Evolutionary conservation across 2,888 invertebrate species (phyloP).

Genomic region (Erpobdella octoculata): DNA sequence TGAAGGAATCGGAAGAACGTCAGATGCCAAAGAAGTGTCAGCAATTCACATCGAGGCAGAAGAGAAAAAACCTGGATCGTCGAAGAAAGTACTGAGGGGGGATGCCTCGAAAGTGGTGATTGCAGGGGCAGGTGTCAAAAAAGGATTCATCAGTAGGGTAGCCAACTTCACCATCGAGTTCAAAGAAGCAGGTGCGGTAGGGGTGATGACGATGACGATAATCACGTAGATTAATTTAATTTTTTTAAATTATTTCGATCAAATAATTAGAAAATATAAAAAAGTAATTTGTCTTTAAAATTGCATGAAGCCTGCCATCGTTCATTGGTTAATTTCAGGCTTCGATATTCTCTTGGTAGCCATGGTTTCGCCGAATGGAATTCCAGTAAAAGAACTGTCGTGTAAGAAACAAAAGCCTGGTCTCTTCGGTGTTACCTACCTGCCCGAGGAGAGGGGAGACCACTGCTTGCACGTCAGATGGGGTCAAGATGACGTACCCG

Average conservation of each 20-base stretch:
- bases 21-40: constrained; percentile 65
- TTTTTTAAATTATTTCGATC: not conserved
- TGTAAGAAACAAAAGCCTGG: constrained; percentile 62
- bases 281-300: not conserved
- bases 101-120: constrained; percentile 81
- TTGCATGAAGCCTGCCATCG: not conserved
- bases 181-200: constrained; percentile 74
- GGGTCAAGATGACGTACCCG: constrained; percentile 93
- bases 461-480: constrained; percentile 55
- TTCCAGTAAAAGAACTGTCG: constrained; percentile 83
- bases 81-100: constrained; percentile 79
- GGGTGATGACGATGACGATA: too few species aligned
- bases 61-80: constrained; percentile 54
- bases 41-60: constrained; percentile 85
- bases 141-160: constrained; percentile 82
- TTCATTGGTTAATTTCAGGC: constrained; percentile 60
- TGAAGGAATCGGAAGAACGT: constrained; percentile 46
- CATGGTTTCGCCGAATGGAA: constrained; percentile 83
- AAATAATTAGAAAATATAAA: not conserved
- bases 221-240: too few species aligned
- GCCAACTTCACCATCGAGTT: constrained; percentile 83
- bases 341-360: constrained; percentile 87
- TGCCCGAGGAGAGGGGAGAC: constrained; percentile 82
- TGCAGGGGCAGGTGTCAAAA: constrained; percentile 92
- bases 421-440: constrained; percentile 58